Evolutionary conservation across 2,113 vertebrate species (phyloP).

Genomic region (Sturnira hondurensis): DNA sequence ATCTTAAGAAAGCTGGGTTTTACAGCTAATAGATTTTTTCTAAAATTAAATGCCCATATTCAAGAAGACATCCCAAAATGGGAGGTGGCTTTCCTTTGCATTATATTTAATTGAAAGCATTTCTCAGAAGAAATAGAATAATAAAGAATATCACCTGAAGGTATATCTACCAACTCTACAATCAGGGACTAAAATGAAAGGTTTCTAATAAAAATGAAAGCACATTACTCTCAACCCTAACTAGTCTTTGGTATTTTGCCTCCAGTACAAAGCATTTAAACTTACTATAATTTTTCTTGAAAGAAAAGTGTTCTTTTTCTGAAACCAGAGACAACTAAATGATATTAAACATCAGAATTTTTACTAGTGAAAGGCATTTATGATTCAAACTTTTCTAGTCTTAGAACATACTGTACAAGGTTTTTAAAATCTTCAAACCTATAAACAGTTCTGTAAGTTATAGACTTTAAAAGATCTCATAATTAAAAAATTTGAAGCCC

Average conservation of each 20-base stretch:
- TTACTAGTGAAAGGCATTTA: conserved; percentile 13
- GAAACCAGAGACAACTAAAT: conserved; percentile 27
- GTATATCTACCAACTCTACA: background rate
- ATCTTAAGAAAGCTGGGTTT: background rate
- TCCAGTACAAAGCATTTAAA: conserved; percentile 1
- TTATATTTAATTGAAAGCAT: conserved; percentile 40
- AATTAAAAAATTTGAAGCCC: background rate
- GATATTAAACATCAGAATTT: conserved; percentile 37
- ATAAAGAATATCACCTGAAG: conserved; percentile 12
- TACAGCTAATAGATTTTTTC: background rate
- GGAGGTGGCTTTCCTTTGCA: background rate
- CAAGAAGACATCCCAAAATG: background rate
- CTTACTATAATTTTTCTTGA: conserved; percentile 22
- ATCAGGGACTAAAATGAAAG: conserved; percentile 4
- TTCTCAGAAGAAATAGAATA: conserved; percentile 47
- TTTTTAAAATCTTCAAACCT: background rate
- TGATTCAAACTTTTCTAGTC: conserved; percentile 4
- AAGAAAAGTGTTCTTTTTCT: conserved; percentile 30
- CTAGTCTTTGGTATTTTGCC: background rate
- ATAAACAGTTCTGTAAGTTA: background rate
- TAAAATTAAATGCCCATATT: conserved; percentile 21
- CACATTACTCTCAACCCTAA: background rate
- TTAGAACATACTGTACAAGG: background rate
- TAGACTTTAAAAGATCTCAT: background rate
- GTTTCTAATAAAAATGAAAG: conserved; percentile 32